Conservation (phyloP, 2,113 vertebrate genomes). For the Leptobrachium ailaonicum region DNA sequence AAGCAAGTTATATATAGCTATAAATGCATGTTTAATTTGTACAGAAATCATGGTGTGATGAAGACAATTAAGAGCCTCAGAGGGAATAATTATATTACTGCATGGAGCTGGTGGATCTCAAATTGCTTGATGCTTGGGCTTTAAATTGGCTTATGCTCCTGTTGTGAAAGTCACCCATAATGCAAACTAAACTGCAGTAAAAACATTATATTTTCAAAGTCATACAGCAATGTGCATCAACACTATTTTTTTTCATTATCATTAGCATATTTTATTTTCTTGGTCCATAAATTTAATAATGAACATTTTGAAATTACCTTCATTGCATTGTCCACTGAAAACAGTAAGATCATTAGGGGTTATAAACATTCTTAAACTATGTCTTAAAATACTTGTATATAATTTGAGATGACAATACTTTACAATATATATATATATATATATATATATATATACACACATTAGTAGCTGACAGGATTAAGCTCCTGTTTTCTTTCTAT, state of each 20-base stretch:
- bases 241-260: conserved; percentile 36
- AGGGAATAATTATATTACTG: conserved; percentile 87
- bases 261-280: conserved; percentile 45
- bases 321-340: background rate
- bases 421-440: too few species aligned
- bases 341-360: too few species aligned
- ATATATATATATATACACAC: too few species aligned
- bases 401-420: too few species aligned
- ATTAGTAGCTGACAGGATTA: too few species aligned
- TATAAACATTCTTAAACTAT: too few species aligned
- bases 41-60: conserved; percentile 85
- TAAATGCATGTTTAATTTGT: conserved; percentile 85
- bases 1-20: conserved; percentile 83
- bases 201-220: conserved; percentile 72
- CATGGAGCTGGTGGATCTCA: conserved; percentile 81
- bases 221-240: conserved; percentile 62
- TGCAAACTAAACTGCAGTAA: conserved; percentile 65
- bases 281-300: conserved; percentile 20
- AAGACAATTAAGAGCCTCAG: conserved; percentile 85
- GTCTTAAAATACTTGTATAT: too few species aligned
- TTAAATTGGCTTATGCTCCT: conserved; percentile 79
- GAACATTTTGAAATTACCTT: background rate
- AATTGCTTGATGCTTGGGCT: conserved; percentile 82
- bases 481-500: too few species aligned
- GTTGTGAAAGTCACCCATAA: conserved; percentile 79